Evolutionary conservation across 2,113 vertebrate genomes (phyloP), one percentile per base, ranked within the genome.

Genomic region (Saguinus midas): DNA sequence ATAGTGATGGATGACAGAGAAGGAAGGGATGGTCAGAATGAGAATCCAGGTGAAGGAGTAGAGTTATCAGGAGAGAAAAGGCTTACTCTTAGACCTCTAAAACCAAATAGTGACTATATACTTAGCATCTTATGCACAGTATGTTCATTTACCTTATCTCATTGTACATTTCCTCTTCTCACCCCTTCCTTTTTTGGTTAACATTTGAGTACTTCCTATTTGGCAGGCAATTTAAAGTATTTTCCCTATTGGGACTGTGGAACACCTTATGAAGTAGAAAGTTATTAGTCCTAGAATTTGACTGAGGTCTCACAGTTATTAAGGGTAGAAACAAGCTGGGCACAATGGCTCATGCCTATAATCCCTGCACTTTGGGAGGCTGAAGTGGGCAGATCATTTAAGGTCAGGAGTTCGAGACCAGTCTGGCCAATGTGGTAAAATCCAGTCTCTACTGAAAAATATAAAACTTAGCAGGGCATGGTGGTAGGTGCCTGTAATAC

Each of bases 191-290:
- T 64, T 94, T 80, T 80, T 66, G 68, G 70, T 90, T 79, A 37
- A 82, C 48, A 45, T 75, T 58, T 45, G 16, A 61, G 82, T 58
- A 55, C 61, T 85, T 92, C 29, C 50, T 37, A 76, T 18, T 32
- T 83, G 61, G n/a, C 52, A 89, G 90, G 75, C 50, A 64, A 25
- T 83, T 93, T 21, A 72, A 45, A n/a, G 43, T 13, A 57, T 83
- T 90, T 96, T 87, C 76, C 76, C 80, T 45, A 52, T 21, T 79
- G 83, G 90, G 96, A 80, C 35, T 90, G 55, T 52, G 61, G 43
- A 90, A 80, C 1, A 40, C 8, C 8, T 11, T 78, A 14, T 27
- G 4, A 96, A 57, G 23, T 11, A 21, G 55, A 66, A 73, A 75
- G 11, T 80, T 52, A 91, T 25, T 92, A 52, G 32, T 4, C n/a